Base-by-base conservation (phyloP, 2,113 vertebrate genomes). In the Platysternon megacephalum region DNA sequence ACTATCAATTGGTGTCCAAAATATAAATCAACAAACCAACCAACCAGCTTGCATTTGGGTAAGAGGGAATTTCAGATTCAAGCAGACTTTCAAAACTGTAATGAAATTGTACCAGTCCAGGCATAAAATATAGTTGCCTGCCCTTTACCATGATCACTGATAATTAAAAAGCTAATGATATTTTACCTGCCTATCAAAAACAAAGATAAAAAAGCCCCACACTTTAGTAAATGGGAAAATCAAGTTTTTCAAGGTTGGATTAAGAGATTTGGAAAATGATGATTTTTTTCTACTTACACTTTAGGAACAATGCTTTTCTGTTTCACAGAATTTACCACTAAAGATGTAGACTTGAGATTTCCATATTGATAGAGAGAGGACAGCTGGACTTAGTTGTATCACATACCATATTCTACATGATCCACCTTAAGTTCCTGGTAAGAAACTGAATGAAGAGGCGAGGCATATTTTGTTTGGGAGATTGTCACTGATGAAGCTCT, bases 11-110 rank as follows among this genome's bases (percentile, higher is more conserved):
- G 65, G 29, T 85, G 82, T 55, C 17, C 8, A 81, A 91, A 91
- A 93, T 39, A 28, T 29, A 93, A 80, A 39, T 21, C 83, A 90
- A 65, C 13, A 78, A 79, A 65, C 29, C 21, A 3, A 74, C 44
- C 3, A 0, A 0, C n/a, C 46, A 2, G 84, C 74, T 58, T 80
- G 7, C 5, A 82, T 68, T 29, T 19, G 17, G 48, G 9, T 74
- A 52, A 93, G 84, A 86, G 29, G 8, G 1, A 8, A 55, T 80
- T 89, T 85, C 28, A 58, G 21, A 80, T 91, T 65, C 79, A 86
- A 87, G 2, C 28, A 86, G 12, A 22, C 4, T 28, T 72, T 72
- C 35, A 72, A 72, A 72, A 72, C 58, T 61, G 13, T 32, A 61
- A 61, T 32, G 29, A 61, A 61, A 61, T 5, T 65, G 58, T 35